These are phyloP conservation scores for Carterocephalus palaemon DNA, from an alignment of 2,888 invertebrate genomes.

Conservation along the genomic window DNA sequence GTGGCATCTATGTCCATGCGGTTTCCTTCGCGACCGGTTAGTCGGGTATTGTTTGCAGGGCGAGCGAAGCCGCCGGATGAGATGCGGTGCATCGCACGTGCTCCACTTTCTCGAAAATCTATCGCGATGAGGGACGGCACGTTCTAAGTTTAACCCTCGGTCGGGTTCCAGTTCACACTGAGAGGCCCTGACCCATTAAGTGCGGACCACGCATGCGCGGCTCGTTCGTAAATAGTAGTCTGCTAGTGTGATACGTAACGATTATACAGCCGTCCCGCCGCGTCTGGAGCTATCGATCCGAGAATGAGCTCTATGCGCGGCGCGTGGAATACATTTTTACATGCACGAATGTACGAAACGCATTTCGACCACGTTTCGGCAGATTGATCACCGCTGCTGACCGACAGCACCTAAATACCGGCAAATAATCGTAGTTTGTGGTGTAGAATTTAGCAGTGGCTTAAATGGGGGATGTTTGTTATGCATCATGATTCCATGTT, in stretches of 20 bases:
- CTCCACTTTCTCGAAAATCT: slow-evolving; percentile 28
- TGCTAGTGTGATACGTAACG: slow-evolving; percentile 66
- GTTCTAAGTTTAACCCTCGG: slow-evolving; percentile 58
- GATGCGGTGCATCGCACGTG: slow-evolving; percentile 25
- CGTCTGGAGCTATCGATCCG: slow-evolving; percentile 56
- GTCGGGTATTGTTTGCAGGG: slow-evolving; percentile 26
- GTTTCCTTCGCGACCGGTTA: slow-evolving; percentile 25
- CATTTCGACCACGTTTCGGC: slow-evolving; percentile 9
- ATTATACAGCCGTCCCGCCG: slow-evolving; percentile 60
- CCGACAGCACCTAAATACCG: slow-evolving; percentile 1
- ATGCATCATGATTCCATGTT: not conserved
- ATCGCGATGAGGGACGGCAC: slow-evolving; percentile 44
- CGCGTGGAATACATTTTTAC: slow-evolving; percentile 33
- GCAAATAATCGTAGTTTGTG: too few species aligned
- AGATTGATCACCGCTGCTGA: too few species aligned
- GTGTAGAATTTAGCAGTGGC: too few species aligned
- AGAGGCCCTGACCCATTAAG: slow-evolving; percentile 70
- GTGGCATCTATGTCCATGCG: slow-evolving; percentile 22
- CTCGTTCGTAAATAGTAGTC: slow-evolving; percentile 55
- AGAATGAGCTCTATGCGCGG: slow-evolving; percentile 43
- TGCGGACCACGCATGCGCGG: slow-evolving; percentile 65
- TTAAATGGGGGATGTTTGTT: too few species aligned
- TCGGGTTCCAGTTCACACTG: slow-evolving; percentile 66
- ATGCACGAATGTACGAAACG: slow-evolving; percentile 1
- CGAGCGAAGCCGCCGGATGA: slow-evolving; percentile 13